These are phyloP conservation scores for Gadus chalcogrammus DNA, from an alignment of 2,113 vertebrate genomes.

Conservation along the genomic window DNA sequence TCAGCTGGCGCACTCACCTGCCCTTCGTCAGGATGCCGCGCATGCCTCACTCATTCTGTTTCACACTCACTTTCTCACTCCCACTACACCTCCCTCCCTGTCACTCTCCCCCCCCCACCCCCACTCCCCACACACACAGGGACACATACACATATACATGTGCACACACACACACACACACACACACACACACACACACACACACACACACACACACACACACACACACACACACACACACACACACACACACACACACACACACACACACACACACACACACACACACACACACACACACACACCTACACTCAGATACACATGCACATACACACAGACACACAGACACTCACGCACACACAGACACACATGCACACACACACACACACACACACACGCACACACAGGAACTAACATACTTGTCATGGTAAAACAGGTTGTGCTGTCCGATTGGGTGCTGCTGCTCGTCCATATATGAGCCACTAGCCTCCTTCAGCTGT, in stretches of 20 bases:
- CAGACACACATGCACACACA: slow-evolving; percentile 4
- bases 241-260: not conserved
- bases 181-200: slow-evolving; percentile 3
- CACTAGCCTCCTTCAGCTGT: slow-evolving; percentile 69
- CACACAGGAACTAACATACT: slow-evolving; percentile 42
- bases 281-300: slow-evolving; percentile 12
- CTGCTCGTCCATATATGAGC: slow-evolving; percentile 67
- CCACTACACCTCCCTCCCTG: not conserved
- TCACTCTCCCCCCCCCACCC: no score
- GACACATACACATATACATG: not conserved
- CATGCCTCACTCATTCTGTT: slow-evolving; percentile 41
- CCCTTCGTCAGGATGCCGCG: slow-evolving; percentile 46
- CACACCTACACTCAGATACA: no score
- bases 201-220: slow-evolving; percentile 8
- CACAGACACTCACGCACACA: slow-evolving; percentile 4
- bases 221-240: slow-evolving; percentile 3
- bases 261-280: slow-evolving; percentile 4
- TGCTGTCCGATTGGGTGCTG: slow-evolving; percentile 66
- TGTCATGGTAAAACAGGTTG: slow-evolving; percentile 69
- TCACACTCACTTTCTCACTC: slow-evolving; percentile 41
- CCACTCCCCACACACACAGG: slow-evolving; percentile 3
- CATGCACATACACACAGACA: slow-evolving; percentile 7
- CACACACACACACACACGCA: slow-evolving; percentile 5
- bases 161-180: not conserved
- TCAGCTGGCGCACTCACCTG: slow-evolving; percentile 54